Base-by-base conservation (phyloP, 64 coral and sea anemone genomes). In the Montipora cactus region DNA sequence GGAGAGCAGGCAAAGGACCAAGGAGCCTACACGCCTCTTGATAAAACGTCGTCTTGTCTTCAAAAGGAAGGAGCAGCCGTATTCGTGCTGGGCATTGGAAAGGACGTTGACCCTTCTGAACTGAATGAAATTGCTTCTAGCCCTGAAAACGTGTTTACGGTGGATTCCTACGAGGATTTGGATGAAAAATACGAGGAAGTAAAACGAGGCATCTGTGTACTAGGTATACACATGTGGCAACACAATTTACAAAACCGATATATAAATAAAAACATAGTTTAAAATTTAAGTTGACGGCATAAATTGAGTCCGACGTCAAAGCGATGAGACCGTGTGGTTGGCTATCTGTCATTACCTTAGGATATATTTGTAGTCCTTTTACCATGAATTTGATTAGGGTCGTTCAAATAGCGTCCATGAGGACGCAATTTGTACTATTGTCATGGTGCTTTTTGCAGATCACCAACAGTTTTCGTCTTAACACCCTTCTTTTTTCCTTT, bases 81-180 rank as follows among this genome's bases (percentile, higher is more conserved):
- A 7, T 93, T 51, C 44, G 92, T 83, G 20, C 37, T 93, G 10
- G 92, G 92, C 52, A 75, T 93, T 9, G 91, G 91, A 64, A 28
- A 73, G 7, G 53, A 75, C 5, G 73, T 93, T 15, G 81, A 86
- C 52, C 61, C 2, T 11, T 53, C 78, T 4, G 91, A 93, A 93
- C 91, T 93, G 49, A 62, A 44, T 20, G 13, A 87, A 57, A 87
- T 93, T 47, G 91, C 91, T 23, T 87, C 91, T 37, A 8, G 48
- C 0, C 91, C 91, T 3, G 44, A 61, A 5, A 85, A 93, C 15
- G 91, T 66, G 12, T 52, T 93, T 48, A 93, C 22, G 22, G 91
- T 79, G 19, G 57, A 81, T 2, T 93, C 91, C 1, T 93, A 78
- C 20, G 46, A 84, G 67, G 71, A 93, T 4, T 75, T 93, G 67